Evolutionary conservation across 2,888 invertebrate genomes (phyloP).

Genomic region (Catocala nupta): DNA sequence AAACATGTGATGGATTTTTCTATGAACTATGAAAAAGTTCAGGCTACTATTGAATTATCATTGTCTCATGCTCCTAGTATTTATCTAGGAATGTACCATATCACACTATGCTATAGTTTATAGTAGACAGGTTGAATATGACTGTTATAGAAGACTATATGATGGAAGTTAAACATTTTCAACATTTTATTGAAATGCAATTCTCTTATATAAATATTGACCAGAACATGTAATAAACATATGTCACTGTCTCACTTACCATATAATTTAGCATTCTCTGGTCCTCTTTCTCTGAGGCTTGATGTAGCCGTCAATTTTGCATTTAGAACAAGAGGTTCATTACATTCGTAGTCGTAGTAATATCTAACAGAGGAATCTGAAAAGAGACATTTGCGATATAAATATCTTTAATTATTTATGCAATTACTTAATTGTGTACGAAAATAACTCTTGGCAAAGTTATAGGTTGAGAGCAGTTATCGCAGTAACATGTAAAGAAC

Average conservation of each 20-base stretch:
- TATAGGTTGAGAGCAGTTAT: constrained; percentile 27
- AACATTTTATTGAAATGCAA: neutral
- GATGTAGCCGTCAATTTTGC: constrained; percentile 94
- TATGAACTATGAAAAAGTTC: too few relatives aligned
- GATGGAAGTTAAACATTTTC: too few relatives aligned
- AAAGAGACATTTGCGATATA: constrained; percentile 44
- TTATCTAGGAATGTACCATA: too few relatives aligned
- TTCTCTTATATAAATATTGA: constrained; percentile 1
- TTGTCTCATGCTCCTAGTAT: too few relatives aligned
- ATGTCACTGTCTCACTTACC: constrained; percentile 87
- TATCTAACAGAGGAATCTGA: constrained; percentile 74
- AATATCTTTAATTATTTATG: neutral
- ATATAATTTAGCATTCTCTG: constrained; percentile 94
- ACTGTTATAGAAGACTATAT: too few relatives aligned
- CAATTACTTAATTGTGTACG: constrained; percentile 3
- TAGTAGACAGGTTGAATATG: too few relatives aligned
- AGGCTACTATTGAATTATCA: too few relatives aligned
- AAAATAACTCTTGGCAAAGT: constrained; percentile 21
- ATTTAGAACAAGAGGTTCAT: constrained; percentile 91
- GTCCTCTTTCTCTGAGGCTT: constrained; percentile 92
- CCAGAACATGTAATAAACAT: constrained; percentile 11
- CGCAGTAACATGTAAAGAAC: constrained; percentile 32
- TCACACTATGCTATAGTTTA: too few relatives aligned
- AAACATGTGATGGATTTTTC: too few relatives aligned
- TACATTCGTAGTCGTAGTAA: constrained; percentile 90